phyloP scores from a whole-genome alignment of 2,113 vertebrate genomes.

The Desmodus rotundus region DNA sequence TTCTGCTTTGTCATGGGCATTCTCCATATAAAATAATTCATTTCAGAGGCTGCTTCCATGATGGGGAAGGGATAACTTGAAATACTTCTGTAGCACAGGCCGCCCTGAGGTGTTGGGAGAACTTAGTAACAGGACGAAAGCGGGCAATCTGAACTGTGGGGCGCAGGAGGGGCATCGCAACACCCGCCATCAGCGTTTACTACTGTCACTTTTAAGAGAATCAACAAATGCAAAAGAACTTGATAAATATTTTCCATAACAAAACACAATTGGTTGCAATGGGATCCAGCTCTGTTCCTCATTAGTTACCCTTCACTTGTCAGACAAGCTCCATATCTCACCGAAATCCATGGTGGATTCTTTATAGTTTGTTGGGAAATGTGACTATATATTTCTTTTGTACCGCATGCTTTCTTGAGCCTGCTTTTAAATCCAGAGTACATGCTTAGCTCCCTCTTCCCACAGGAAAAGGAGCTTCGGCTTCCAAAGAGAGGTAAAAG shows the following conservation, averaged over 20 bases:
- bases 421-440: slow-evolving; percentile 75
- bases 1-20: not conserved
- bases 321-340: slow-evolving; percentile 77
- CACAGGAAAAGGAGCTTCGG: slow-evolving; percentile 70
- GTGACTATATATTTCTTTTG: slow-evolving; percentile 72
- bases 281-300: slow-evolving; percentile 77
- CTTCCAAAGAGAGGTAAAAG: slow-evolving; percentile 78
- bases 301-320: slow-evolving; percentile 78
- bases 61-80: not conserved
- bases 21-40: not conserved
- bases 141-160: not conserved
- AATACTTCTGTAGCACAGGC: not conserved
- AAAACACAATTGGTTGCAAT: slow-evolving; percentile 81
- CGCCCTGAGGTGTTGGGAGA: not conserved
- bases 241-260: slow-evolving; percentile 82
- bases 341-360: slow-evolving; percentile 70
- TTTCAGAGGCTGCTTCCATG: not conserved
- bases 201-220: slow-evolving; percentile 70
- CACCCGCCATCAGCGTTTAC: not conserved
- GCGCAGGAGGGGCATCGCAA: not conserved
- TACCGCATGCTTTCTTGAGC: slow-evolving; percentile 69
- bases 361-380: slow-evolving; percentile 67
- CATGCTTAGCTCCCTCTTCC: slow-evolving; percentile 65
- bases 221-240: slow-evolving; percentile 71
- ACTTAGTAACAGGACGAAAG: not conserved